Evolutionary conservation across 2,797 vertebrate species (phyloP).

Genomic region (Tenualosa thibaudeaui): DNA sequence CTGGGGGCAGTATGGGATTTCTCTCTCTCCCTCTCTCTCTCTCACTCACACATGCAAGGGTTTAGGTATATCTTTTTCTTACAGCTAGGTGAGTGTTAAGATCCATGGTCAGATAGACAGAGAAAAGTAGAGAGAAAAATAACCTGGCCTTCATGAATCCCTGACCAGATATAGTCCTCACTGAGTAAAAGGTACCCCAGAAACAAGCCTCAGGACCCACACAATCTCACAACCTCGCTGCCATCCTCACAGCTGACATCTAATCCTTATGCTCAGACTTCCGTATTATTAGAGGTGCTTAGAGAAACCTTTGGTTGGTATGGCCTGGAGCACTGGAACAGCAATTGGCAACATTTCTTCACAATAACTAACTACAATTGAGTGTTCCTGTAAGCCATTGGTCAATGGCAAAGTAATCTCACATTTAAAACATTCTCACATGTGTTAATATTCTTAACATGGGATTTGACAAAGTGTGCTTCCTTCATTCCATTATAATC

Average conservation of each 20-base stretch:
- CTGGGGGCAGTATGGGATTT: conserved; percentile 36
- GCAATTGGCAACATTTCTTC: neutral
- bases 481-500: no score
- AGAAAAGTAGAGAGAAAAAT: neutral
- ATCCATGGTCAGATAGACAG: neutral
- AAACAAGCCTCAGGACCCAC: neutral
- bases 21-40: conserved; percentile 3
- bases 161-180: neutral
- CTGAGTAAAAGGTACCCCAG: neutral
- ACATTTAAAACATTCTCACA: neutral
- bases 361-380: neutral
- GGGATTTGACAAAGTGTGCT: no score
- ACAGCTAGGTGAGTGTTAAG: conserved; percentile 4
- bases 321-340: neutral
- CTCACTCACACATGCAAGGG: neutral
- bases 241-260: neutral
- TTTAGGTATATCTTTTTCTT: neutral
- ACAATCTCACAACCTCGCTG: neutral
- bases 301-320: neutral
- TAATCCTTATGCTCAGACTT: neutral
- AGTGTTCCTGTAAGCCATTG: neutral
- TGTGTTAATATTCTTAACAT: neutral
- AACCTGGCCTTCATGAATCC: neutral
- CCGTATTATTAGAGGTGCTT: neutral
- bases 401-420: neutral